Conservation (phyloP, 2,797 vertebrate species). For the Acanthurus leucopareius region DNA sequence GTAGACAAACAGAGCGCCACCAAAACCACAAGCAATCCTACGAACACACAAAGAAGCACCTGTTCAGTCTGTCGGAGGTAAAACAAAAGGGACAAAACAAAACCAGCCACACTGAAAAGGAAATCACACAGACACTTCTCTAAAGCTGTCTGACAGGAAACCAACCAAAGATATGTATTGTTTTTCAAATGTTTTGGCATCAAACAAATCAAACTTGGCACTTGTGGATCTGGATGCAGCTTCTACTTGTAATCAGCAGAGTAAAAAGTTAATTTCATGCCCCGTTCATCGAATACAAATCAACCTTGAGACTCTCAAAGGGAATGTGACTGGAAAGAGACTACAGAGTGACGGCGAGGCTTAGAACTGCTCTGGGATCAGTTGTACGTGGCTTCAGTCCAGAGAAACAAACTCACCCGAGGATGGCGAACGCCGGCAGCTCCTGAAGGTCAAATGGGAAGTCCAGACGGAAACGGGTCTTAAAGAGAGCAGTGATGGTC, state of each 20-base stretch:
- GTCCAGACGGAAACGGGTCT: constrained; percentile 97
- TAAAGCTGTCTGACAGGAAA: constrained; percentile 23
- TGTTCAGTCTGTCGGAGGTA: constrained; percentile 24
- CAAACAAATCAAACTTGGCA: constrained; percentile 38
- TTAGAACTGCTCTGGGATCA: constrained; percentile 31
- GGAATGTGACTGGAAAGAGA: constrained; percentile 10
- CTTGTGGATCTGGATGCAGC: constrained; percentile 23
- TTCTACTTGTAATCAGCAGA: constrained; percentile 51
- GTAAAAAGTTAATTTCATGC: constrained; percentile 67
- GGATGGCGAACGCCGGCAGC: constrained; percentile 95
- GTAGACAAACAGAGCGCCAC: constrained; percentile 96
- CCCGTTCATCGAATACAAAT: constrained; percentile 45
- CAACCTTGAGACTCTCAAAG: constrained; percentile 36
- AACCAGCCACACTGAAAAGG: not conserved
- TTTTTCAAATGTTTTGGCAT: constrained; percentile 36
- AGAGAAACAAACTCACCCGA: constrained; percentile 89
- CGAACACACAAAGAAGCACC: constrained; percentile 44
- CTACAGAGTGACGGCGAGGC: constrained; percentile 4
- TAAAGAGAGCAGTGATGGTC: constrained; percentile 98
- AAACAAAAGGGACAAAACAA: constrained; percentile 23
- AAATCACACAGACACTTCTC: not conserved
- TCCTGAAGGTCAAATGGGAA: constrained; percentile 99
- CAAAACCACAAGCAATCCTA: constrained; percentile 95
- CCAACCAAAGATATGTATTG: constrained; percentile 11
- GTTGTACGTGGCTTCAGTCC: constrained; percentile 24